Conservation (phyloP, 37 sponge, comb jelly and placozoan genomes). For the Diacarnus erythraeanus region DNA sequence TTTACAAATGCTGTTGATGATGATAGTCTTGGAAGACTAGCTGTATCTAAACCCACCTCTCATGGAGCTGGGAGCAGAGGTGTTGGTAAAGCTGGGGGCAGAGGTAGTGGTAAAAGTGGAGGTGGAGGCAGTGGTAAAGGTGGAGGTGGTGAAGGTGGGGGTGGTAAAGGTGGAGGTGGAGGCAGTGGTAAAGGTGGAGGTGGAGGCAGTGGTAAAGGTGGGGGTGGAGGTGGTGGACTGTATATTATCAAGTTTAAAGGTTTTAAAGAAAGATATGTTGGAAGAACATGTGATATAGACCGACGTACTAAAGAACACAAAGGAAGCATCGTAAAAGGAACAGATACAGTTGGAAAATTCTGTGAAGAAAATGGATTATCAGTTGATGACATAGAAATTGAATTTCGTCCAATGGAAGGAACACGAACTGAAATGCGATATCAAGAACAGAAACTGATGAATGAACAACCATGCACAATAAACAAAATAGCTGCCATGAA, state of each 20-base stretch:
- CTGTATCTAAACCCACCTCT: too few relatives aligned
- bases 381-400: background rate
- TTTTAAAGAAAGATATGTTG: background rate
- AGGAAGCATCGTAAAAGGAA: background rate
- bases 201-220: background rate
- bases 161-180: slow-evolving; percentile 3
- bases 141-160: slow-evolving; percentile 3
- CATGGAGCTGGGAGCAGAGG: slow-evolving; percentile 11
- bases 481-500: background rate
- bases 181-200: background rate
- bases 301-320: background rate
- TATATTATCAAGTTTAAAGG: background rate
- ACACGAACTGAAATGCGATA: background rate
- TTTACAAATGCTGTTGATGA: too few relatives aligned
- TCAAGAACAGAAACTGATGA: background rate
- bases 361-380: too few relatives aligned
- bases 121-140: background rate
- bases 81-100: background rate
- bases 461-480: too few relatives aligned
- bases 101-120: background rate
- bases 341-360: background rate
- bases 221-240: background rate
- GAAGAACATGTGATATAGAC: background rate
- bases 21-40: too few relatives aligned
- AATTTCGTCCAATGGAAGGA: background rate